Conservation (phyloP, 2,888 invertebrate genomes). For the Odontocolon sp. region DNA sequence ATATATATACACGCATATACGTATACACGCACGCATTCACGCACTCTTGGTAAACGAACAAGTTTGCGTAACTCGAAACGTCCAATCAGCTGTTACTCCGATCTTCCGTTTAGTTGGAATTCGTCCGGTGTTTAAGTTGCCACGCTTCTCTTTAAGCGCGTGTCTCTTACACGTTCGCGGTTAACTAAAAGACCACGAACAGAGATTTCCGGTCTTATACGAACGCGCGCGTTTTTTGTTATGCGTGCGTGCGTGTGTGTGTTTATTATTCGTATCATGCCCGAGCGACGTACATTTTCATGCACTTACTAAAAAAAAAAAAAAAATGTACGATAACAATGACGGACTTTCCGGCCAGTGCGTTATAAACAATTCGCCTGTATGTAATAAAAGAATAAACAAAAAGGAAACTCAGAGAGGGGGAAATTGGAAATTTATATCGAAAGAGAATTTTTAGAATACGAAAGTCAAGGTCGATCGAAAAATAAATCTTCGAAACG, state of each 20-base stretch:
- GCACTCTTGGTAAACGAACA: conserved; percentile 15
- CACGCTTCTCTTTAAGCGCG: not conserved
- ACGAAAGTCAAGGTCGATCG: not conserved
- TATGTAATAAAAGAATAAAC: conserved; percentile 15
- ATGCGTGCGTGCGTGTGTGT: conserved; percentile 3
- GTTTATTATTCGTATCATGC: not conserved
- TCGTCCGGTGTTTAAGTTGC: conserved; percentile 45
- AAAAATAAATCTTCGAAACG: not conserved
- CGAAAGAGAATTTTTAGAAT: not conserved
- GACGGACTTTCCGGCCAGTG: conserved; percentile 20
- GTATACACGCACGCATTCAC: not conserved
- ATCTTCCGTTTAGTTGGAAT: conserved; percentile 51
- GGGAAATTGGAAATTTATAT: not conserved
- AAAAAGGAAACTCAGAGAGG: not conserved
- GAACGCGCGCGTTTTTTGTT: too few species aligned
- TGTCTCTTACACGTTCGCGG: not conserved
- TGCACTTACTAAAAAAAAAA: conserved; percentile 48
- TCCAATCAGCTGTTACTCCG: conserved; percentile 56
- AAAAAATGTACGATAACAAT: conserved; percentile 53
- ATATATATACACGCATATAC: not conserved
- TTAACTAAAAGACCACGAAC: not conserved
- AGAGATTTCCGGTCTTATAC: not conserved
- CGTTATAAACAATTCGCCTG: conserved; percentile 25
- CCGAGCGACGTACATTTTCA: conserved; percentile 36
- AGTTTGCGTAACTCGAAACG: conserved; percentile 46